These are phyloP conservation scores for Spodoptera exigua DNA, from an alignment of 2,888 invertebrate genomes.

Conservation along the genomic window DNA sequence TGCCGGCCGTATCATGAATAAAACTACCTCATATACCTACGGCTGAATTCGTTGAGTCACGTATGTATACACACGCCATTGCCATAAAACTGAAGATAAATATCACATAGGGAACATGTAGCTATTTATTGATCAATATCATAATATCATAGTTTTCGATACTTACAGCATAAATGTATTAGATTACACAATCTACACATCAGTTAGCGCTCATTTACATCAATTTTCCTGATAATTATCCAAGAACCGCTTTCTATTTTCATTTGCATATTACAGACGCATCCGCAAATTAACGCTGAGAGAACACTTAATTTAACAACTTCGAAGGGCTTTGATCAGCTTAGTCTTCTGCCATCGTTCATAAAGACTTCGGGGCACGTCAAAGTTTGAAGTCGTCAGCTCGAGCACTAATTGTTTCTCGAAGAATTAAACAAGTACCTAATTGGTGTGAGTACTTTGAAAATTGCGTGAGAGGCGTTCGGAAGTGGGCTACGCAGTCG, in stretches of 20 bases:
- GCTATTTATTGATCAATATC: conserved; percentile 10
- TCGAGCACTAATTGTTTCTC: conserved; percentile 61
- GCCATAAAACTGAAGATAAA: conserved; percentile 37
- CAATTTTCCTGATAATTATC: conserved; percentile 30
- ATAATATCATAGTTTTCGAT: conserved; percentile 20
- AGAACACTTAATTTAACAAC: conserved; percentile 48
- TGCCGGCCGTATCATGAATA: conserved; percentile 69
- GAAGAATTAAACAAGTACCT: conserved; percentile 58
- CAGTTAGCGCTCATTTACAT: conserved; percentile 32
- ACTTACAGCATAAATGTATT: background rate
- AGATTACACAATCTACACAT: conserved; percentile 20
- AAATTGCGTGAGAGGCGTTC: conserved; percentile 71
- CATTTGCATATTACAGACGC: conserved; percentile 48
- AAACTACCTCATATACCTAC: conserved; percentile 62
- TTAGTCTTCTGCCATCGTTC: conserved; percentile 38
- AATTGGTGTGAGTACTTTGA: conserved; percentile 57
- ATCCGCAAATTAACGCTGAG: conserved; percentile 34
- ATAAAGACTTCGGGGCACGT: conserved; percentile 34
- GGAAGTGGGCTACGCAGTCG: conserved; percentile 71
- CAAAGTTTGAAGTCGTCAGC: conserved; percentile 45
- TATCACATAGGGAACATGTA: conserved; percentile 26
- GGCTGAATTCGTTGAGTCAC: conserved; percentile 64
- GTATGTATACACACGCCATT: conserved; percentile 54
- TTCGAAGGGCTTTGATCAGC: conserved; percentile 49
- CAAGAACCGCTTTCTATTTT: conserved; percentile 29